These are phyloP conservation scores for Chinchilla lanigera DNA, from an alignment of 2,113 vertebrate species.

Conservation along the genomic window DNA sequence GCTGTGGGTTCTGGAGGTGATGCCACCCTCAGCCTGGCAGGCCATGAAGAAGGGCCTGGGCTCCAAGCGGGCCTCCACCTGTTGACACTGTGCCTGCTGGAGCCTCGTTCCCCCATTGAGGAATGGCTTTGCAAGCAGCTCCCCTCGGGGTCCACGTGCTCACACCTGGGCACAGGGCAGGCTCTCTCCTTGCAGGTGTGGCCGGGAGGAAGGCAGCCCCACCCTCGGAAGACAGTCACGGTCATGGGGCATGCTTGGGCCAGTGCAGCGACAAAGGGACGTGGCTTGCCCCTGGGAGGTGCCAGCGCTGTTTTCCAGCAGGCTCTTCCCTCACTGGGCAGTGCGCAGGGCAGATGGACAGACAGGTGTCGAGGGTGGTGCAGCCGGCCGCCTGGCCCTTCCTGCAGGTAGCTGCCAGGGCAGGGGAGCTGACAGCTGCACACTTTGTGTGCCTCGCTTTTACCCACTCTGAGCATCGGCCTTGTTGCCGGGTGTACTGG, in stretches of 20 bases:
- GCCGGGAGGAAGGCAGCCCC: accelerated
- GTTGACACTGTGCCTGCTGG: accelerated
- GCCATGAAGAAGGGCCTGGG: accelerated
- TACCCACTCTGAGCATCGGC: not conserved
- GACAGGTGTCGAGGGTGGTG: not conserved
- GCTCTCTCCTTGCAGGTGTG: accelerated
- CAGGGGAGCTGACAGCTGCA: not conserved
- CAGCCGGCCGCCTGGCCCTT: accelerated
- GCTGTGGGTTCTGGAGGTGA: accelerated
- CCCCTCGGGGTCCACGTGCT: not conserved
- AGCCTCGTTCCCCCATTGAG: accelerated
- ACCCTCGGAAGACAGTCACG: accelerated
- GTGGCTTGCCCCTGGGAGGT: not conserved
- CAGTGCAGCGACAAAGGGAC: not conserved
- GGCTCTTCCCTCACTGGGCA: not conserved
- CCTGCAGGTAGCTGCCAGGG: no score
- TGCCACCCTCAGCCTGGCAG: accelerated
- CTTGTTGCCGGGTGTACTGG: not conserved
- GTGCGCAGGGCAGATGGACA: not conserved
- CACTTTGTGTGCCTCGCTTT: not conserved
- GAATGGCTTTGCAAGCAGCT: accelerated
- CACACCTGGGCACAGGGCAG: accelerated
- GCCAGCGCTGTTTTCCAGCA: accelerated
- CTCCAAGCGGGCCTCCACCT: accelerated
- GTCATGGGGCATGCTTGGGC: no score